Conservation (phyloP, 2,888 invertebrate species). For the Sipunculus nudus region DNA sequence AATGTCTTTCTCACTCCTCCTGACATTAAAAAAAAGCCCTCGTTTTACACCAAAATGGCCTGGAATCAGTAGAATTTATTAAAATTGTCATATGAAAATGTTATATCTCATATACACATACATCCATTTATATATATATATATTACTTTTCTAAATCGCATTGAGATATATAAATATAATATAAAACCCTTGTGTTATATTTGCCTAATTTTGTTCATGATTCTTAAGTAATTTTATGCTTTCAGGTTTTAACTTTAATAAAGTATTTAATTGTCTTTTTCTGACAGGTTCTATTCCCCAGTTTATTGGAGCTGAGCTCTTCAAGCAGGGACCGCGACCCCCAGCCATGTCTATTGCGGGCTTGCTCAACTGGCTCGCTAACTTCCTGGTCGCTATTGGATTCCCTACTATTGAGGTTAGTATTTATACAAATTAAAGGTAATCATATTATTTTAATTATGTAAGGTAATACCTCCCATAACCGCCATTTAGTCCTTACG, state of each 20-base stretch:
- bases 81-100: no score
- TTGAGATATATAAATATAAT: no score
- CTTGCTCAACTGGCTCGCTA: slow-evolving; percentile 69
- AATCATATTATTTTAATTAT: not conserved
- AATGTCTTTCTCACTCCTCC: no score
- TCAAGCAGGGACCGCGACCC: slow-evolving; percentile 84
- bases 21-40: no score
- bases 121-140: no score
- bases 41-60: no score
- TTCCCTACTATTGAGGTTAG: slow-evolving; percentile 41
- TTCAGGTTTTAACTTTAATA: not conserved
- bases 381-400: slow-evolving; percentile 40
- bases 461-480: not conserved
- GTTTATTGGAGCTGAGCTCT: slow-evolving; percentile 73
- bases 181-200: not conserved
- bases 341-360: slow-evolving; percentile 88
- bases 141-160: no score
- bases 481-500: slow-evolving; percentile 72
- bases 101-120: no score
- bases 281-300: slow-evolving; percentile 49
- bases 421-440: no score
- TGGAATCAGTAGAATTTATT: no score
- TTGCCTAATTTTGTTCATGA: not conserved
- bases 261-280: not conserved
- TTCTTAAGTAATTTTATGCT: not conserved